Conservation (phyloP, 92 coral and sea anemone species). For the Epizoanthus stellaris region DNA sequence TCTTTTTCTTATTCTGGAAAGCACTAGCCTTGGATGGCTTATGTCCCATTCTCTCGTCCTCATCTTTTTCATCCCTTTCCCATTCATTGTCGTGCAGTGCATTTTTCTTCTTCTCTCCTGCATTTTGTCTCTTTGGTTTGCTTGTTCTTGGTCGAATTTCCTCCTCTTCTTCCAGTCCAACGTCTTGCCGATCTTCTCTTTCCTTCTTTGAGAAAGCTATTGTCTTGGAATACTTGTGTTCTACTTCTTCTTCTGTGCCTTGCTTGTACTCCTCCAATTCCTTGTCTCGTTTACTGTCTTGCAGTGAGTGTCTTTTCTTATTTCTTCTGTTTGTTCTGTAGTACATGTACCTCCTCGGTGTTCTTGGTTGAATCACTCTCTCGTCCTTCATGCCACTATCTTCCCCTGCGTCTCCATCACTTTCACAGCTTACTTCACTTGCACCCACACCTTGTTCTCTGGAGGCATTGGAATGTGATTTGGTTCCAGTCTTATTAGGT, state of each 20-base stretch:
- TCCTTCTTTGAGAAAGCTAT: neutral
- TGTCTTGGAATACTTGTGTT: conserved; percentile 2
- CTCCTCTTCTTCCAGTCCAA: neutral
- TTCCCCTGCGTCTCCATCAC: neutral
- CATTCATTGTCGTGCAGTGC: neutral
- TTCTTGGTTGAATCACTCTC: neutral
- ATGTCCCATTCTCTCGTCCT: neutral
- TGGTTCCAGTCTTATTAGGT: neutral
- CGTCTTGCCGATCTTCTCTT: neutral
- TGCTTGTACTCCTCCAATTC: neutral
- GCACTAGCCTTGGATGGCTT: neutral
- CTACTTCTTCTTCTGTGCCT: neutral
- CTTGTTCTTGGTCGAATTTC: neutral
- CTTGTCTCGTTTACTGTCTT: neutral
- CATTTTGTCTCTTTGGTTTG: neutral
- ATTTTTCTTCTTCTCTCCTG: neutral
- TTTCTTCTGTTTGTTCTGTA: neutral
- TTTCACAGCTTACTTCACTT: neutral
- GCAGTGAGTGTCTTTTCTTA: neutral
- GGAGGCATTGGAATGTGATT: no score
- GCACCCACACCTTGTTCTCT: no score
- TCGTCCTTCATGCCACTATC: neutral
- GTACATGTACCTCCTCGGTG: neutral
- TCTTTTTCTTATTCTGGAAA: neutral
- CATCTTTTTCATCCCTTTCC: neutral